Percentiles rank a stretch among this genome's conserved stretches.
Evolutionary conservation across 35 echinoderm and acorn worm genomes (phyloP).

Genomic region (Ophioderma brevispina): DNA sequence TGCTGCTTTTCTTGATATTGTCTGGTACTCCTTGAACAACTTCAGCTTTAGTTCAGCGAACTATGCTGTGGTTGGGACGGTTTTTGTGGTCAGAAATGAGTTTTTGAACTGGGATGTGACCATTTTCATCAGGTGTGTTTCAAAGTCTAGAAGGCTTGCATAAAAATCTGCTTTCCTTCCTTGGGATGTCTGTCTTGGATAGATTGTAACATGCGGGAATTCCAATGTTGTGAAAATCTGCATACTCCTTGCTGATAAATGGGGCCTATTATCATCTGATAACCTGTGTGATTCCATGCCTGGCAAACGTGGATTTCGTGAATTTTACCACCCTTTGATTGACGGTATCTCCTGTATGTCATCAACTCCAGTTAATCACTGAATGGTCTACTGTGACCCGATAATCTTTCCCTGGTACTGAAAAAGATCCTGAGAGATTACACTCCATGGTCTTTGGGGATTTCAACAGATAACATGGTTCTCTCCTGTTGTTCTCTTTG

Average conservation of each 20-base stretch:
- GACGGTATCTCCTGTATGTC: no score
- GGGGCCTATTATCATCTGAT: conserved; percentile 17
- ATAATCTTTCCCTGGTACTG: no score
- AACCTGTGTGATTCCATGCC: conserved; percentile 20
- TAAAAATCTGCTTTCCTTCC: not conserved
- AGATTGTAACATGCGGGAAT: not conserved
- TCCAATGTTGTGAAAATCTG: not conserved
- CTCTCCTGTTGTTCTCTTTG: no score
- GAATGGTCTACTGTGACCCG: no score
- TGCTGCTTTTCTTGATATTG: not conserved
- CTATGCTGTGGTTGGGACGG: no score
- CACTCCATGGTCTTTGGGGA: no score
- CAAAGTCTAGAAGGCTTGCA: not conserved
- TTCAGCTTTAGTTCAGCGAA: no score
- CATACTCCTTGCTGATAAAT: not conserved
- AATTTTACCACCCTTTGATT: not conserved
- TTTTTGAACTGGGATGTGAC: not conserved
- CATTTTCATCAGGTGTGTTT: conserved; percentile 2
- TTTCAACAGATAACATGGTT: no score
- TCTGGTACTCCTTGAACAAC: not conserved
- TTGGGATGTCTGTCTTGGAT: not conserved
- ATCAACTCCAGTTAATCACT: no score
- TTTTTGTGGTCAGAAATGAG: not conserved
- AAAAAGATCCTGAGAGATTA: no score
- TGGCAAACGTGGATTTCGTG: not conserved